Percentiles rank a stretch among this genome's conserved stretches.
phyloP scores from a whole-genome alignment of 2,888 invertebrate genomes.

The Drosophila infuscata region DNA sequence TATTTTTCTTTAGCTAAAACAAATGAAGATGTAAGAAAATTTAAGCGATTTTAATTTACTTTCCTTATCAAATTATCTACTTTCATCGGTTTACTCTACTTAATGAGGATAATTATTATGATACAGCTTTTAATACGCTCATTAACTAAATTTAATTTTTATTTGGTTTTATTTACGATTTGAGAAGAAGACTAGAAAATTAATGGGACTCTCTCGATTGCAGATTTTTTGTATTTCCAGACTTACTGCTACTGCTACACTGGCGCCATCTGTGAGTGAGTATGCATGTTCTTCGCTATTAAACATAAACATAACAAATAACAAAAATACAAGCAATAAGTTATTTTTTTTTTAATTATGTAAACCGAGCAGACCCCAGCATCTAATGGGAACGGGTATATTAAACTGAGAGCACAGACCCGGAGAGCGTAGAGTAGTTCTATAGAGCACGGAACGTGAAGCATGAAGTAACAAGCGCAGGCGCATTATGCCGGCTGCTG shows the following conservation, averaged over 20 bases:
- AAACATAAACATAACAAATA: background rate
- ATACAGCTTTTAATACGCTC: background rate
- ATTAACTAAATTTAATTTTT: background rate
- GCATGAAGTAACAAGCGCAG: conserved; percentile 40
- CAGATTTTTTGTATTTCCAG: background rate
- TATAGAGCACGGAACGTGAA: background rate
- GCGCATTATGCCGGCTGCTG: conserved; percentile 46
- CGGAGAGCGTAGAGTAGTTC: background rate
- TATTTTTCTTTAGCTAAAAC: background rate
- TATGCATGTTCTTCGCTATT: background rate
- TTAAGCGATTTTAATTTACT: background rate
- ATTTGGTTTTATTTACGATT: background rate
- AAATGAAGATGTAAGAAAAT: too few species aligned
- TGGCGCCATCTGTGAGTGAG: background rate
- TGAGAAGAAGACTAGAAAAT: background rate
- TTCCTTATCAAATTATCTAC: background rate
- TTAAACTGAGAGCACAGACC: background rate
- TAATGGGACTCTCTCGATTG: too few species aligned
- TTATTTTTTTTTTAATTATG: background rate
- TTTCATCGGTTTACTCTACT: background rate
- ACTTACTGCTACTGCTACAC: background rate
- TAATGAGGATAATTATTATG: background rate
- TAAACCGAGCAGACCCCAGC: conserved; percentile 4
- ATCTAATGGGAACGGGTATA: conserved; percentile 8
- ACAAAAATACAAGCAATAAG: background rate